Conservation (phyloP, 2,797 vertebrate species). For the Falco columbarius region DNA sequence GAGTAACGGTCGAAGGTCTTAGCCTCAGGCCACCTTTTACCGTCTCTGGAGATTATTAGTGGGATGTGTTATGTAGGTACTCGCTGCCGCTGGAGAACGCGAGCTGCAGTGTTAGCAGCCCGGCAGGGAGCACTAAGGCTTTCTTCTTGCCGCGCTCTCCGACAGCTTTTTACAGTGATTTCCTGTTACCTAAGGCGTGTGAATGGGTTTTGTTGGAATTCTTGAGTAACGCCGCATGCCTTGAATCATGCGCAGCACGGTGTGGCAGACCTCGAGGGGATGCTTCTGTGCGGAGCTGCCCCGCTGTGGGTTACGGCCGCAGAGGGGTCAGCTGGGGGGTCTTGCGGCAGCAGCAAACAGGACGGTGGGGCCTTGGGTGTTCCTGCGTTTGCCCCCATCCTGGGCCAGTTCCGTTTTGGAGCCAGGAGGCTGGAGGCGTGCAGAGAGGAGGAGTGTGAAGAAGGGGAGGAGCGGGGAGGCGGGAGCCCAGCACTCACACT, state of each 20-base stretch:
- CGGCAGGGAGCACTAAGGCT: neutral
- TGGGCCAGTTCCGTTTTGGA: neutral
- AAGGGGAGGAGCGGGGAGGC: neutral
- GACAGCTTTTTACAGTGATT: neutral
- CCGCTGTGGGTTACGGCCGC: fast-evolving
- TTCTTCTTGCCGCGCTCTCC: neutral
- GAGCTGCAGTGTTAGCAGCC: neutral
- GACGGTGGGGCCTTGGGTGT: neutral
- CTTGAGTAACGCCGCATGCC: neutral
- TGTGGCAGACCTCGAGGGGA: fast-evolving
- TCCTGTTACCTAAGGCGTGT: neutral
- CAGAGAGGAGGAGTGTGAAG: neutral
- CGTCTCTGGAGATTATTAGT: neutral
- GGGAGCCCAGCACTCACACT: neutral
- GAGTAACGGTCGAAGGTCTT: neutral
- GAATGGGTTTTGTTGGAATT: neutral
- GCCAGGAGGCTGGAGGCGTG: neutral
- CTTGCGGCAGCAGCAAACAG: neutral
- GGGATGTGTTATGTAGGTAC: neutral
- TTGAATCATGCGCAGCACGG: neutral
- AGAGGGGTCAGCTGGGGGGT: neutral
- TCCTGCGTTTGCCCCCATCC: neutral
- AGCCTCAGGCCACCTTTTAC: neutral
- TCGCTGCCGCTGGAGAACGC: neutral
- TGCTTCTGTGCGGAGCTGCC: neutral